Conservation (phyloP, 2,888 invertebrate genomes). For the Hedychridium roseum region DNA sequence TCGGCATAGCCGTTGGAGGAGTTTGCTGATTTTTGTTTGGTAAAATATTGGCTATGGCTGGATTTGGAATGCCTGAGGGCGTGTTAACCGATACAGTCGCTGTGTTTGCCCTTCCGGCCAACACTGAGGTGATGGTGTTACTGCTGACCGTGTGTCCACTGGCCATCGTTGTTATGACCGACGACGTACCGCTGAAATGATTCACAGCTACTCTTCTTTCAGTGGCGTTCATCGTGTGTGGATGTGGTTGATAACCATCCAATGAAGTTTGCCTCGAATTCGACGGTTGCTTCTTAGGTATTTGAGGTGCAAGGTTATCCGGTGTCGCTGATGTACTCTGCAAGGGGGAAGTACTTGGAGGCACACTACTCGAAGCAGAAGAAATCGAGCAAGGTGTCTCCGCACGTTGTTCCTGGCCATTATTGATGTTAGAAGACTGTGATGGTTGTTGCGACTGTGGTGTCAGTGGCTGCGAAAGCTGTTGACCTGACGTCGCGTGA, state of each 20-base stretch:
- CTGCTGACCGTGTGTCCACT: conserved; percentile 80
- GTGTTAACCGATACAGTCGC: conserved; percentile 79
- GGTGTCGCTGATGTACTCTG: conserved; percentile 34
- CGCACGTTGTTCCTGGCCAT: conserved; percentile 45
- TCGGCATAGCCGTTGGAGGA: conserved; percentile 59
- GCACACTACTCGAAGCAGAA: conserved; percentile 42
- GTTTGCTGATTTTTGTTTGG: conserved; percentile 61
- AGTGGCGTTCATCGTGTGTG: conserved; percentile 51
- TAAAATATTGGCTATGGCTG: conserved; percentile 57
- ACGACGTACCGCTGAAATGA: conserved; percentile 50
- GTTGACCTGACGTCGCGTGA: conserved; percentile 35
- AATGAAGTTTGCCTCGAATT: conserved; percentile 58
- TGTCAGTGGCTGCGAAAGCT: conserved; percentile 35
- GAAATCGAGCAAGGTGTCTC: conserved; percentile 45
- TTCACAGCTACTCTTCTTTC: conserved; percentile 44
- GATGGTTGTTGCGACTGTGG: conserved; percentile 47
- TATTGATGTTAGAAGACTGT: conserved; percentile 38
- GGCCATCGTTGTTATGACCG: conserved; percentile 71
- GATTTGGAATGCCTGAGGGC: conserved; percentile 65
- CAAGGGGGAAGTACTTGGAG: conserved; percentile 46
- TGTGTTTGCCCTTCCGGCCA: conserved; percentile 79
- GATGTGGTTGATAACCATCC: conserved; percentile 59
- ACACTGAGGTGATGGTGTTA: conserved; percentile 82
- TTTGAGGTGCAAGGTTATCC: conserved; percentile 30
- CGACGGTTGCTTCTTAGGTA: conserved; percentile 53